A percentile compares a stretch with the other conserved stretches of the same genome.
phyloP scores from a whole-genome alignment of 2,888 invertebrate species.

The Autographa gamma region DNA sequence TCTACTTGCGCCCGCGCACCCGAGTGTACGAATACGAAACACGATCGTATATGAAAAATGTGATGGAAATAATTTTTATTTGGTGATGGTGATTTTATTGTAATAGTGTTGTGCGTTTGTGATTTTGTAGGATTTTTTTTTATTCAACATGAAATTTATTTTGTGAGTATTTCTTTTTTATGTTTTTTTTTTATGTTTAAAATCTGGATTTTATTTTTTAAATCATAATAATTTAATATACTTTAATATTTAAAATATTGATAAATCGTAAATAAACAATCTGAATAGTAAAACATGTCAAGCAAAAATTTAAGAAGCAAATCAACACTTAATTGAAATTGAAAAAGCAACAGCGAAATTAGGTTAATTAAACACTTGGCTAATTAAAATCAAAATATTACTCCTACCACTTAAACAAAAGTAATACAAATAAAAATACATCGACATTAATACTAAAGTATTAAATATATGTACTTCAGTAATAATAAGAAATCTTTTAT shows the following conservation, averaged over 20 bases:
- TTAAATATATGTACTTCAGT: too few species aligned
- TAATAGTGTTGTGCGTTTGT: slow-evolving; percentile 45
- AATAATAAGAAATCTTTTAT: not conserved
- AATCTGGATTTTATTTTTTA: too few species aligned
- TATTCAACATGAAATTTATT: slow-evolving; percentile 60
- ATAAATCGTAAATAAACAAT: too few species aligned
- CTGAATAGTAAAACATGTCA: too few species aligned
- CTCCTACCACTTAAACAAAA: not conserved
- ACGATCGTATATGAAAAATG: slow-evolving; percentile 47
- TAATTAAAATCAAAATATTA: not conserved
- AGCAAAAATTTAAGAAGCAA: too few species aligned
- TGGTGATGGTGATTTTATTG: slow-evolving; percentile 53
- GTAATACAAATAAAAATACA: not conserved
- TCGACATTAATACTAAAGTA: not conserved
- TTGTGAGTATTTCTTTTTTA: slow-evolving; percentile 58
- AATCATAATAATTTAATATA: too few species aligned
- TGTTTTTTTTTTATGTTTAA: not conserved
- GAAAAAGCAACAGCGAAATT: not conserved
- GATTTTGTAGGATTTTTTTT: slow-evolving; percentile 37
- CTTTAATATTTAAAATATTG: too few species aligned
- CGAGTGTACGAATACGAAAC: slow-evolving; percentile 35
- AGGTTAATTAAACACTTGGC: slow-evolving; percentile 4
- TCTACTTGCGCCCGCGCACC: slow-evolving; percentile 49
- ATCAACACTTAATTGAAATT: not conserved
- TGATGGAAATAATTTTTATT: slow-evolving; percentile 36